A percentile compares a stretch with the other conserved stretches of the same genome.
Evolutionary conservation across 2,888 invertebrate species (phyloP).

Genomic region (Melanostoma scalare): DNA sequence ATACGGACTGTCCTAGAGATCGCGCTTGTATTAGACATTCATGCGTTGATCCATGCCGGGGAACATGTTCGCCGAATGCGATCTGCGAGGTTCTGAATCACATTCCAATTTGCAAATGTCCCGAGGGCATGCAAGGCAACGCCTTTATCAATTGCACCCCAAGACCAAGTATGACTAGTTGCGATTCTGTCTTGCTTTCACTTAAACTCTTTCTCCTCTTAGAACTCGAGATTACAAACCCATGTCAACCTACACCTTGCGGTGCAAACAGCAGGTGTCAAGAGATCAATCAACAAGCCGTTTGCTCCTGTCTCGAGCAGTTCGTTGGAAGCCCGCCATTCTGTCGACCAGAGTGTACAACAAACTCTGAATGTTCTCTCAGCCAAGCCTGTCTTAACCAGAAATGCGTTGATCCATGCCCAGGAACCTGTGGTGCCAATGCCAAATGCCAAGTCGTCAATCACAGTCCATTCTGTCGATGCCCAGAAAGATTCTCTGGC

Average conservation of each 20-base stretch:
- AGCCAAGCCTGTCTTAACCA: slow-evolving; percentile 88
- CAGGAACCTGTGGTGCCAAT: slow-evolving; percentile 87
- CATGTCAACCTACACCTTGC: slow-evolving; percentile 86
- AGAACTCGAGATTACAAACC: slow-evolving; percentile 77
- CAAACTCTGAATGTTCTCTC: slow-evolving; percentile 88
- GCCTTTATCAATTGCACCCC: slow-evolving; percentile 86
- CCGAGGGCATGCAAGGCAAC: slow-evolving; percentile 86
- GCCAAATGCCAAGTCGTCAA: slow-evolving; percentile 90
- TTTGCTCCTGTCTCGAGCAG: slow-evolving; percentile 87
- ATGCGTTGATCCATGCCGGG: slow-evolving; percentile 88
- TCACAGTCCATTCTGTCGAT: slow-evolving; percentile 89
- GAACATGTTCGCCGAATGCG: slow-evolving; percentile 88
- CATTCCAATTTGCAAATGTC: slow-evolving; percentile 87
- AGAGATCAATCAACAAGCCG: slow-evolving; percentile 86
- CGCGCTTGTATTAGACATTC: slow-evolving; percentile 88
- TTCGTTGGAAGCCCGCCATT: slow-evolving; percentile 86
- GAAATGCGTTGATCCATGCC: slow-evolving; percentile 89
- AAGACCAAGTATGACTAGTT: slow-evolving; percentile 82
- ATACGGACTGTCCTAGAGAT: slow-evolving; percentile 86
- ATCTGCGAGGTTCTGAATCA: slow-evolving; percentile 89
- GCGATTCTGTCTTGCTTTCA: background rate
- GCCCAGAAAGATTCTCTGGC: slow-evolving; percentile 85
- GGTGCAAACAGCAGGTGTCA: slow-evolving; percentile 86
- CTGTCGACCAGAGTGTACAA: slow-evolving; percentile 88
- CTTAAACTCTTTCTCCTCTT: slow-evolving; percentile 52